These are phyloP conservation scores for Onchidella celtica DNA, from an alignment of 2,888 invertebrate species.

Conservation along the genomic window DNA sequence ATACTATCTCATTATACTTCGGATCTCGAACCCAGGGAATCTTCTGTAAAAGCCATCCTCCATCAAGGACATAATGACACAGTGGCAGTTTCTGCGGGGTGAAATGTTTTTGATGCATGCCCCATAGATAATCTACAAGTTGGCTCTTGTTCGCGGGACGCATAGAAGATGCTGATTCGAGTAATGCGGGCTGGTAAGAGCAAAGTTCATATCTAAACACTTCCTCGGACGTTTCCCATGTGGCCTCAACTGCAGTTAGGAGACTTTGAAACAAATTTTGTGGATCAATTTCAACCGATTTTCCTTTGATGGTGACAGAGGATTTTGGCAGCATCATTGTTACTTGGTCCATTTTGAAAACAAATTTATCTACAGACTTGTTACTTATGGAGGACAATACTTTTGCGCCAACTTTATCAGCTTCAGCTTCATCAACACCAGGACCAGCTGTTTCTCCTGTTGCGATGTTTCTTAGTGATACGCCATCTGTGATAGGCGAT, in stretches of 20 bases:
- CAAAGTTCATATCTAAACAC: slow-evolving; percentile 53
- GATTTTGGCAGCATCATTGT: not conserved
- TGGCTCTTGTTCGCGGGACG: slow-evolving; percentile 46
- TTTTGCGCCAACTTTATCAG: slow-evolving; percentile 43
- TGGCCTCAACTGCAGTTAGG: slow-evolving; percentile 32
- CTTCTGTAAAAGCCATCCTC: slow-evolving; percentile 51
- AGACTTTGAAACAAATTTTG: slow-evolving; percentile 55
- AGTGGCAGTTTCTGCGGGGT: not conserved
- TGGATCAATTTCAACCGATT: slow-evolving; percentile 49
- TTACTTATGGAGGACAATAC: slow-evolving; percentile 51
- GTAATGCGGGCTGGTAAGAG: slow-evolving; percentile 49
- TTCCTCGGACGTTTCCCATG: not conserved
- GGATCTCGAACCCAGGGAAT: slow-evolving; percentile 46
- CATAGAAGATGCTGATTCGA: slow-evolving; percentile 43
- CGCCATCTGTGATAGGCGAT: slow-evolving; percentile 49
- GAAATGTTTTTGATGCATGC: not conserved
- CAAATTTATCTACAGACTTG: not conserved
- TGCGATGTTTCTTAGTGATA: slow-evolving; percentile 51
- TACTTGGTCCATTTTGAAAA: not conserved
- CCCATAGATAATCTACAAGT: slow-evolving; percentile 52
- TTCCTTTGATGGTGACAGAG: slow-evolving; percentile 25
- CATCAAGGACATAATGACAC: slow-evolving; percentile 46
- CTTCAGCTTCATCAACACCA: slow-evolving; percentile 44
- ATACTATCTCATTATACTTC: slow-evolving; percentile 39
- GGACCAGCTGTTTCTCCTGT: slow-evolving; percentile 54